A percentile compares a stretch with the other conserved stretches of the same genome.
Conservation (phyloP, 1,140 invertebrate genomes). For the Steinernema khuongi region DNA sequence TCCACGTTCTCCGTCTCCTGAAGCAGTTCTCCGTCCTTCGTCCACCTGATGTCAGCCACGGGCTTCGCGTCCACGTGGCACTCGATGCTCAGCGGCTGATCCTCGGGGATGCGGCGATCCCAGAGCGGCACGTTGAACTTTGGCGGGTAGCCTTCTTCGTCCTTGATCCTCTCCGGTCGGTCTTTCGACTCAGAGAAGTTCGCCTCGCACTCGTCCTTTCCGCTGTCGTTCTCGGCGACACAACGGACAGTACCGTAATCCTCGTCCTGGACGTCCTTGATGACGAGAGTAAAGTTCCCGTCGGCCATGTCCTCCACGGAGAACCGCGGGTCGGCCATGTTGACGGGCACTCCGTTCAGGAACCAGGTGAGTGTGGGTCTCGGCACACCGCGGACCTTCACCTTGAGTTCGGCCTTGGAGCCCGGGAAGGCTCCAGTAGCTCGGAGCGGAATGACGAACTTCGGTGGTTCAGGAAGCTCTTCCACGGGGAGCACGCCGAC, state of each 20-base stretch:
- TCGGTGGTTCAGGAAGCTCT: constrained; percentile 47
- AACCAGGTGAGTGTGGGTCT: constrained; percentile 44
- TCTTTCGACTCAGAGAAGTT: constrained; percentile 44
- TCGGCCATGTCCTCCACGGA: constrained; percentile 53
- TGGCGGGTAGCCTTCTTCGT: constrained; percentile 51
- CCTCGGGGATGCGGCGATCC: constrained; percentile 54
- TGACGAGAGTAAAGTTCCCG: constrained; percentile 52
- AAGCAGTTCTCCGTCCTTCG: constrained; percentile 62
- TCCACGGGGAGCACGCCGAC: constrained; percentile 43
- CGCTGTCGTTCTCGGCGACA: constrained; percentile 60
- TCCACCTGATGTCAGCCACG: constrained; percentile 52
- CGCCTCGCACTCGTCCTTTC: constrained; percentile 59
- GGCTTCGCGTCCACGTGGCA: constrained; percentile 59
- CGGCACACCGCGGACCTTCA: constrained; percentile 55
- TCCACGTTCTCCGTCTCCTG: constrained; percentile 69
- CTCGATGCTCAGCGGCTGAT: constrained; percentile 51
- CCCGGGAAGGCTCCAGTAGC: constrained; percentile 43
- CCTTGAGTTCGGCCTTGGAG: constrained; percentile 47
- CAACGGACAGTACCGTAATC: constrained; percentile 61
- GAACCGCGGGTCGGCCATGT: constrained; percentile 36
- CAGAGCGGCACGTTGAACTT: constrained; percentile 57
- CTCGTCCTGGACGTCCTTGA: constrained; percentile 57
- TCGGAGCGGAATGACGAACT: constrained; percentile 54
- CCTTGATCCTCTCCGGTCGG: constrained; percentile 17
- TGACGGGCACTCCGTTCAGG: constrained; percentile 47